Conservation (phyloP, 1,140 invertebrate species). For the Solenopsis invicta region DNA sequence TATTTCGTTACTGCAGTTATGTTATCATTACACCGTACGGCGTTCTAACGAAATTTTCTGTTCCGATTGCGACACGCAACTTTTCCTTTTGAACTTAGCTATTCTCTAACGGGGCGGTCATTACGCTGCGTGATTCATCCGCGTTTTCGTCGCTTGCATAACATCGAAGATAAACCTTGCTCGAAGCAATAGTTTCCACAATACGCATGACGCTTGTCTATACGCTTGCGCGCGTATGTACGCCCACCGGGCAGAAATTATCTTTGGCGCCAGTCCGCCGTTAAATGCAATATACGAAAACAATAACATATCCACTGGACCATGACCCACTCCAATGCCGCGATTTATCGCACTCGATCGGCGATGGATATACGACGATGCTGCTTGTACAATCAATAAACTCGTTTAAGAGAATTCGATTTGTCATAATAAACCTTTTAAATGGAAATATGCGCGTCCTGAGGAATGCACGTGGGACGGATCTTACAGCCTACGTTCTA, state of each 20-base stretch:
- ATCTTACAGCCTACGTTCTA: neutral
- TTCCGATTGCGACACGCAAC: neutral
- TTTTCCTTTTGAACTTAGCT: neutral
- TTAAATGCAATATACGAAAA: slow-evolving; percentile 52
- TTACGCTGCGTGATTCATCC: slow-evolving; percentile 7
- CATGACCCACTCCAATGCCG: slow-evolving; percentile 49
- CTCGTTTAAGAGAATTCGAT: slow-evolving; percentile 29
- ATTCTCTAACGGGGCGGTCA: neutral
- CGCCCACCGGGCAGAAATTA: slow-evolving; percentile 28
- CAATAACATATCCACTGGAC: slow-evolving; percentile 51
- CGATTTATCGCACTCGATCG: slow-evolving; percentile 43
- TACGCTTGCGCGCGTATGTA: neutral
- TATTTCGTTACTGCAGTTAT: neutral
- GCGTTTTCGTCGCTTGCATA: slow-evolving; percentile 34
- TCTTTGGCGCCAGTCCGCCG: slow-evolving; percentile 47
- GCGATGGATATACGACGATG: slow-evolving; percentile 21
- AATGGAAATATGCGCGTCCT: slow-evolving; percentile 5
- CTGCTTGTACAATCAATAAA: slow-evolving; percentile 40
- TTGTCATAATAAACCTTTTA: slow-evolving; percentile 42
- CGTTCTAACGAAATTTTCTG: neutral
- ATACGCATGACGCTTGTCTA: neutral
- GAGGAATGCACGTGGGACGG: slow-evolving; percentile 9
- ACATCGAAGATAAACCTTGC: slow-evolving; percentile 24
- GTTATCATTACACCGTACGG: no score
- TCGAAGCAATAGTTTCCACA: slow-evolving; percentile 18